Evolutionary conservation across 2,797 vertebrate genomes (phyloP), one percentile per base, ranked within the genome.

Genomic region (Linurgus olivaceus): DNA sequence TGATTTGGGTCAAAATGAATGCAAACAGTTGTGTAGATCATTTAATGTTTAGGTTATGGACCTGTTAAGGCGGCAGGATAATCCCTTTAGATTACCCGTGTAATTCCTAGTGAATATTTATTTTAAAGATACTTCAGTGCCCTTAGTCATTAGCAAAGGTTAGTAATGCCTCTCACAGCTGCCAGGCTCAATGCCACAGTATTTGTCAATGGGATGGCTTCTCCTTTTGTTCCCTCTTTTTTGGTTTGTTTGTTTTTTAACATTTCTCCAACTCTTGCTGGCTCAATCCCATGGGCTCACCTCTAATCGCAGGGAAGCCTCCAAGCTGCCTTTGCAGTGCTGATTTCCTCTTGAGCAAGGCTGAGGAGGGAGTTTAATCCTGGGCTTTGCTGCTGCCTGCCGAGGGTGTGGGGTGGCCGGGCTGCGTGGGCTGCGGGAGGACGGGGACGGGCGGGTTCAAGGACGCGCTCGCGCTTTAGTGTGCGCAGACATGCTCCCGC

Each of bases 401-500:
- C 25, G 29, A 17, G 47, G 10, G 13, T 63, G 85, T 1, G 48
- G 80, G 84, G 50, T 14, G 87, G 92, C 18, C 37, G 77, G 96
- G 74, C 96, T 86, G 93, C 0, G 20, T 37, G 78, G 96, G 74
- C 96, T 86, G 93, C 0, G 20, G 75, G 78, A 94, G 95, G 93
- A 90, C 33, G 87, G 84, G 78, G 28, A 25, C 4, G 17, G 74
- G 10, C 7, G 88, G 97, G 98, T 98, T 98, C 98, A 99, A 99
- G 99, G 99, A 98, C 99, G 94, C 93, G 62, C 62, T 93, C 91
- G 88, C 89, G 97, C 97, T 97, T 98, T 98, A 99, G 98, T 99
- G 98, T 98, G 98, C 98, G 88, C 97, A 92, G 97, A 94, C 98
- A 98, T 98, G 98, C 97, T 97, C 96, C 97, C 77, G 85, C 98